Evolutionary conservation across 2,888 invertebrate genomes (phyloP), one percentile per base, ranked within the genome.

Genomic region (Plebejus argus): DNA sequence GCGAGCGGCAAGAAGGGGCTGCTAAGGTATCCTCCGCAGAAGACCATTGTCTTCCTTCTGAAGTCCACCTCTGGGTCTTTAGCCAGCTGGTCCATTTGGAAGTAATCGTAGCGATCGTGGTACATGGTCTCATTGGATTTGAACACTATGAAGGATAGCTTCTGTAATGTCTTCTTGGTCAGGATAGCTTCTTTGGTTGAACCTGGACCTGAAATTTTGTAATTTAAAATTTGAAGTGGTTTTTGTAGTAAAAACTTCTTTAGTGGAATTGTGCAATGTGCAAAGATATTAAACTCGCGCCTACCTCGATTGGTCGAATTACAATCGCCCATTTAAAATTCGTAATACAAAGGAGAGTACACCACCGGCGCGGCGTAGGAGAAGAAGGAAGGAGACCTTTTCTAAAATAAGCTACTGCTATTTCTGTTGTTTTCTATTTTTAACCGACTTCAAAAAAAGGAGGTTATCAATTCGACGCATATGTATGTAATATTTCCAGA

Each of bases 1-100:
- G 87, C 88, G 0, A 86, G 79, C 0, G 85, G 82, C 66, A 85
- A 86, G 7, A 72, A 82, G 0, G 90, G 87, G 15, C 86, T 88
- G 49, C 91, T 92, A 81, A 90, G 45, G 75, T 83, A 93, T 0
- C 92, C 92, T 0, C 88, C 88, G 0, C 89, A 85, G 61, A 88
- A 92, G 56, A 93, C 3, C 12, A 89, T 4, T 0, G 90, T 91
- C 77, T 85, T 88, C 78, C 84, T 90, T 0, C 76, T 84, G 49
- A 85, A 84, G 77, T 85, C 83, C 8, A 92, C 76, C 1, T 81
- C 79, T 0, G 84, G 84, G 79, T 90, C 87, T 33, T 84, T 85
- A 0, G 85, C 84, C 0, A 92, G 77, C 1, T 85, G 79, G 20
- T 82, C 83, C 80, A 87, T 86, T 80, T 91, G 85, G 76, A 82